phyloP scores from a whole-genome alignment of 1,140 invertebrate species.

The Drosophila parabipectinata region DNA sequence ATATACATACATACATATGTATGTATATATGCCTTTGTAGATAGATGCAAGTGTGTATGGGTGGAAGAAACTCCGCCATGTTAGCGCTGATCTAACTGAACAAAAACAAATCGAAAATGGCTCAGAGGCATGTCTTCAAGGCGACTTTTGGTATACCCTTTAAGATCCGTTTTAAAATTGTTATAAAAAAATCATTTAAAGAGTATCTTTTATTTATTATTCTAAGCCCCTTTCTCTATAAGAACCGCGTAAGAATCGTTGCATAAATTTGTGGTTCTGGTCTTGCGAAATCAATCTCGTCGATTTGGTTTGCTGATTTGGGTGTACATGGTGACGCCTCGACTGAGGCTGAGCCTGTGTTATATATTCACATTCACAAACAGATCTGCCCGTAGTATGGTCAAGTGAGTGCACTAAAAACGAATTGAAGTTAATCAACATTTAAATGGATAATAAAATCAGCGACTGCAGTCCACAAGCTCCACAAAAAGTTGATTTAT shows the following conservation, averaged over 20 bases:
- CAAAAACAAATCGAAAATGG: not conserved
- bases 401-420: constrained; percentile 70
- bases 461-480: constrained; percentile 36
- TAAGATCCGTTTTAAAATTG: not conserved
- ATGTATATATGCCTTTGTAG: constrained; percentile 12
- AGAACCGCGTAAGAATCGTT: constrained; percentile 32
- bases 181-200: not conserved
- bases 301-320: constrained; percentile 79
- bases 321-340: constrained; percentile 27
- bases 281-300: constrained; percentile 69
- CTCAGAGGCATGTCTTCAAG: not conserved
- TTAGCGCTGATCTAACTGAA: constrained; percentile 56
- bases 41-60: constrained; percentile 10
- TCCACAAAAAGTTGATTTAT: constrained; percentile 53
- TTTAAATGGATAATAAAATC: constrained; percentile 80
- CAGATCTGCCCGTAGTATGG: constrained; percentile 5
- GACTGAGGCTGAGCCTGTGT: constrained; percentile 2
- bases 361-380: constrained; percentile 27
- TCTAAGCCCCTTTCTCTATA: too few relatives aligned
- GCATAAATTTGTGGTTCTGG: constrained; percentile 56
- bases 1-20: too few relatives aligned
- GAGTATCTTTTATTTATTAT: not conserved
- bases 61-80: constrained; percentile 30
- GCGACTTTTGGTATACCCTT: not conserved
- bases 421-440: constrained; percentile 79